A percentile compares a stretch with the other conserved stretches of the same genome.
Conservation (phyloP, 2,113 vertebrate species). For the Heterocephalus glaber region DNA sequence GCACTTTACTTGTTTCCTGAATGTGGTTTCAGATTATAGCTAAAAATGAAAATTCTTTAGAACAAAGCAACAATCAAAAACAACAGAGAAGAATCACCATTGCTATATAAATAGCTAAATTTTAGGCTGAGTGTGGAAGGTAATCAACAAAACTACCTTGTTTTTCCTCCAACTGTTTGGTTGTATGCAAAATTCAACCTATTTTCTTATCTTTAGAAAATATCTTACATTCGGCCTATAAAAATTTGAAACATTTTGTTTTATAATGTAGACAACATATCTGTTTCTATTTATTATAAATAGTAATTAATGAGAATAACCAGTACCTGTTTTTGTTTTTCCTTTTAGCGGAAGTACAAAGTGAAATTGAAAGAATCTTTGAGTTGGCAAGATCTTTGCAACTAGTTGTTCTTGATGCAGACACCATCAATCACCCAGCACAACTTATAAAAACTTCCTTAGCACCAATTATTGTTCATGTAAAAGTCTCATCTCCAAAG, state of each 20-base stretch:
- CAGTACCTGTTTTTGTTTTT: conserved; percentile 50
- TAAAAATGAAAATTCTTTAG: conserved; percentile 56
- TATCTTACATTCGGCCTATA: background rate
- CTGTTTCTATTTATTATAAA: conserved; percentile 37
- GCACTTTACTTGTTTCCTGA: conserved; percentile 19
- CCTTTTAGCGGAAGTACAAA: conserved; percentile 95
- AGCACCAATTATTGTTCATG: conserved; percentile 98
- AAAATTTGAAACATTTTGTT: conserved; percentile 28
- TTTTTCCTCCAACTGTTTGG: background rate
- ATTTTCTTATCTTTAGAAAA: background rate
- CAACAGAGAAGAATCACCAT: background rate
- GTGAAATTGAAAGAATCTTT: conserved; percentile 98
- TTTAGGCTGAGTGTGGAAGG: background rate
- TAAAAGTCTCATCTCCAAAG: conserved; percentile 99
- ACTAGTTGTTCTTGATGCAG: conserved; percentile 97
- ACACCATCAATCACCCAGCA: conserved; percentile 98
- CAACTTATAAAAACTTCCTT: conserved; percentile 98
- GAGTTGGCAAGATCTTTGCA: conserved; percentile 97
- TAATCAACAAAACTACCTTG: conserved; percentile 8
- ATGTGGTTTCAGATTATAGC: background rate
- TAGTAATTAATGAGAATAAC: conserved; percentile 2
- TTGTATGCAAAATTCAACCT: conserved; percentile 30
- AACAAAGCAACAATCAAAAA: conserved; percentile 38
- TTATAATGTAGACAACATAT: background rate
- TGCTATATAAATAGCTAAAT: background rate